These are phyloP conservation scores for Plectropomus leopardus DNA, from an alignment of 2,113 vertebrate species.

Conservation along the genomic window DNA sequence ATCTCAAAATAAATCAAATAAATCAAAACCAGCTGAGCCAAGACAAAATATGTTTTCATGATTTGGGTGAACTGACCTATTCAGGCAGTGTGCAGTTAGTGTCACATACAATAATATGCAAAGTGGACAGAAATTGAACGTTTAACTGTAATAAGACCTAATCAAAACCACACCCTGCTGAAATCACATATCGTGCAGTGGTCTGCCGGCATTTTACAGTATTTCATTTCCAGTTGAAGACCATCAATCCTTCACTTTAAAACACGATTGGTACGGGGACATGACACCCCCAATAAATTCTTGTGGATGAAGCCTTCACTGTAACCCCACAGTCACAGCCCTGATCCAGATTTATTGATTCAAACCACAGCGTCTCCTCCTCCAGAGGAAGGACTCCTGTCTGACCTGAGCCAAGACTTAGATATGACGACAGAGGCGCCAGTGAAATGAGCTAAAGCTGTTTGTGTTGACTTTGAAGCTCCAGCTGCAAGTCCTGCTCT, in stretches of 20 bases:
- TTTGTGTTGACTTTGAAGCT: slow-evolving; percentile 42
- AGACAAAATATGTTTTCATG: not conserved
- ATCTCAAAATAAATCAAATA: not conserved
- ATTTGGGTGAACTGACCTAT: not conserved
- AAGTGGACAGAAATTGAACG: not conserved
- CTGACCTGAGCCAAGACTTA: slow-evolving; percentile 32
- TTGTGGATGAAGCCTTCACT: slow-evolving; percentile 5
- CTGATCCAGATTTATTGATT: slow-evolving; percentile 37
- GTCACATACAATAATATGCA: not conserved
- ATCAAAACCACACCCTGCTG: slow-evolving; percentile 40
- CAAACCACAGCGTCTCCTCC: slow-evolving; percentile 18
- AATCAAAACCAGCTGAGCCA: not conserved
- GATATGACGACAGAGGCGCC: slow-evolving; percentile 25
- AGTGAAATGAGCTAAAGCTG: slow-evolving; percentile 35
- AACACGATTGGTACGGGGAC: slow-evolving; percentile 1
- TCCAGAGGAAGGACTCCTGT: slow-evolving; percentile 16
- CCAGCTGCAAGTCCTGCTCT: not conserved
- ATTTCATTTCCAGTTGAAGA: slow-evolving; percentile 21
- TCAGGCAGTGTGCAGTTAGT: not conserved
- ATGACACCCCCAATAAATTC: not conserved
- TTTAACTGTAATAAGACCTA: slow-evolving; percentile 1
- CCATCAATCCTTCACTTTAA: slow-evolving; percentile 18
- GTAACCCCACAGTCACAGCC: slow-evolving; percentile 1
- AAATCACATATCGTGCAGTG: slow-evolving; percentile 24
- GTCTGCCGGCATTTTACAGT: not conserved